Base-by-base conservation (phyloP, 35 echinoderm and acorn worm genomes). In the Holothuria glaberrima region DNA sequence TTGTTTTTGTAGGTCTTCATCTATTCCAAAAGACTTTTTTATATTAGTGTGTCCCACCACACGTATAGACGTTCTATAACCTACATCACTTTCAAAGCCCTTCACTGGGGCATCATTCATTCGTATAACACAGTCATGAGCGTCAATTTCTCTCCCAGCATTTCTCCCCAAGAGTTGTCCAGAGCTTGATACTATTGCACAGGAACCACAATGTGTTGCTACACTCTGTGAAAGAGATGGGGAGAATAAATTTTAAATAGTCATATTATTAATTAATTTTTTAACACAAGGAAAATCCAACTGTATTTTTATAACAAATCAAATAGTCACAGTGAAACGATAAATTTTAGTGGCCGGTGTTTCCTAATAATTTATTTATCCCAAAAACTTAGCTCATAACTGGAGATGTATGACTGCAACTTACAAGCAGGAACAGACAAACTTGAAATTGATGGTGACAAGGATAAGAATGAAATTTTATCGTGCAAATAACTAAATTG, bases 171-270 rank as follows among this genome's bases (percentile, higher is more conserved):
- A 33, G 35, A 94, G 88, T 54, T 94, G 93, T 33, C 93, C 93
- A 9, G 93, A 94, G 34, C 89, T 94, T 16, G 93, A 94, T 5
- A 94, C 93, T 48, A 94, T 77, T 75, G 93, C 89, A 91, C 93
- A 94, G n/a, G 79, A 79, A 27, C 75, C 59, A 59, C 89, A 94
- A 58, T 90, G 81, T 60, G 68, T 26, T n/a, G 67, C 59, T 60
- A 91, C 73, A 91, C 44, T 68, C 93, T 94, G 93, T 12, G 90
- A 41, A 34, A 22, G 56, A 74, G n/a, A 21, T 68, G 65, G 31
- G 75, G 3, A 73, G 68, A 60, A 44, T 4, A 41, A 41, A 41
- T 41, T n/a, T n/a, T n/a, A n/a, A n/a, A n/a, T n/a, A n/a, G n/a
- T n/a, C n/a, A 7, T 41, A 7, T 41, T 41, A 41, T 41, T 41